Conservation (phyloP, 2,888 invertebrate genomes). For the Phania funesta region DNA sequence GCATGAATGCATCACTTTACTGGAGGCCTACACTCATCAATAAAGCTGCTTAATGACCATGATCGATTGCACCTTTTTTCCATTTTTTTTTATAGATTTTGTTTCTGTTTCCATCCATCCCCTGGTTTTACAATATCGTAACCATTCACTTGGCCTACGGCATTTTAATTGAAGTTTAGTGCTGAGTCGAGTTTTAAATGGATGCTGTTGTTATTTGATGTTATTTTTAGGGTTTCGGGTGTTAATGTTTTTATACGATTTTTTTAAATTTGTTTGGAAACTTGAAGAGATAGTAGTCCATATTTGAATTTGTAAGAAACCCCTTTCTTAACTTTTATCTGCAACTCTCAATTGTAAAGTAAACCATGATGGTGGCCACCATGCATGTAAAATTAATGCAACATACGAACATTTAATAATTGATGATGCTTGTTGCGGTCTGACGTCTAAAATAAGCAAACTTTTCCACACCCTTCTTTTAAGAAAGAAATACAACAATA, state of each 20-base stretch:
- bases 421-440: slow-evolving; percentile 33
- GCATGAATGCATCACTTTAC: slow-evolving; percentile 67
- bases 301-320: not conserved
- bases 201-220: slow-evolving; percentile 50
- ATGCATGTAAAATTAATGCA: slow-evolving; percentile 34
- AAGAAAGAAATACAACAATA: slow-evolving; percentile 6
- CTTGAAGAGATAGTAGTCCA: too few species aligned
- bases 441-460: slow-evolving; percentile 47
- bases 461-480: slow-evolving; percentile 54
- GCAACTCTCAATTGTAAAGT: not conserved
- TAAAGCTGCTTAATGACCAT: slow-evolving; percentile 76
- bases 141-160: slow-evolving; percentile 61
- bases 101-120: slow-evolving; percentile 18
- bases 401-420: slow-evolving; percentile 49
- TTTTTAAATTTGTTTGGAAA: too few species aligned
- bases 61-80: slow-evolving; percentile 77
- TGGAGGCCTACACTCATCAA: slow-evolving; percentile 69
- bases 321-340: not conserved
- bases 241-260: not conserved
- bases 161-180: slow-evolving; percentile 64
- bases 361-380: slow-evolving; percentile 31
- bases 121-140: slow-evolving; percentile 47
- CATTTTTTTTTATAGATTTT: slow-evolving; percentile 8
- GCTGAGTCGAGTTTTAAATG: slow-evolving; percentile 43
- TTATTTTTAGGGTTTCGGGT: slow-evolving; percentile 44